Evolutionary conservation across 2,888 invertebrate species (phyloP), one percentile per base, ranked within the genome.

Genomic region (Dugesia japonica): DNA sequence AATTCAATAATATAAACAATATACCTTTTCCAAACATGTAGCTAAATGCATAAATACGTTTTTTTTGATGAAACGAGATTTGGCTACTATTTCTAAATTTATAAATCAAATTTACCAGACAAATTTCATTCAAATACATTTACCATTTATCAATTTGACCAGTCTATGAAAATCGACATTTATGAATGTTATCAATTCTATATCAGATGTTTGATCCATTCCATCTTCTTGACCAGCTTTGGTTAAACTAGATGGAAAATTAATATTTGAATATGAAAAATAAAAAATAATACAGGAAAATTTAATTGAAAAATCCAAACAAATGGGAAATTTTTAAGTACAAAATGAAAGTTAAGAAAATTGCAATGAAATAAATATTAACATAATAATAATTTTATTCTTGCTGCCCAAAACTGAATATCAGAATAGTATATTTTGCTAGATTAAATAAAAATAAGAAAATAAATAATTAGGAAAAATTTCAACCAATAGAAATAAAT

Each of bases 101-200:
- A 17, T 17, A 74, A 26, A 77, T 28, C n/a, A n/a, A n/a, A 56
- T 42, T 38, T 26, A 1, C 7, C 15, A n/a, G 42, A 38, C 73
- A 42, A 26, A 73, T 42, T 20, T 13, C 1, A 56, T 4, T n/a
- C 7, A 56, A 13, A 42, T 33, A 71, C 71, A 79, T 80, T 80
- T 81, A 87, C 87, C 87, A 83, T 85, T 86, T 76, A 94, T 87
- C 26, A 95, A 88, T 84, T 90, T 90, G 79, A 90, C 91, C 80
- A 97, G 89, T 84, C 92, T 88, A 77, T 88, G 86, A 79, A 92
- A 89, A 86, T 95, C 94, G 80, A 95, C 90, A 84, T 94, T 94
- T 81, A 97, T 93, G 86, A 95, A 92, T 85, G 94, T 94, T 83
- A 97, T 94, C 79, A 97, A 87, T 86, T 97, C 95, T 83, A 97